Base-by-base conservation (phyloP, 2,797 vertebrate species). In the Vespertilio murinus region DNA sequence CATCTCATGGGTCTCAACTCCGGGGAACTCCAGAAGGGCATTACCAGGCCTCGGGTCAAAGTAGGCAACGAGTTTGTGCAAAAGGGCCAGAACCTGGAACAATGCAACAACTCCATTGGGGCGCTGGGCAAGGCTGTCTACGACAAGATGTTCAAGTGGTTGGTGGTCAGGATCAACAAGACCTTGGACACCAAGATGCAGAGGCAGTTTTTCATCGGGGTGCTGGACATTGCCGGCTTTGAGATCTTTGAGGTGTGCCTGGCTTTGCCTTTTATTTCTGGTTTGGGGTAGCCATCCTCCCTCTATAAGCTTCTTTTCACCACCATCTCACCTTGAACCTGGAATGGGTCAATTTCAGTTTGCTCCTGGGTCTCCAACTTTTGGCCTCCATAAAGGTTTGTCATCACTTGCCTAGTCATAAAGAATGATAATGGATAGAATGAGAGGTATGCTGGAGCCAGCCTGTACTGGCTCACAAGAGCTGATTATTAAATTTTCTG, bases 61-160 rank as follows among this genome's bases (percentile, higher is more conserved):
- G 98, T 97, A 59, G 97, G 97, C 94, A 98, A 98, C 1, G 98
- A 98, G 91, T 97, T 98, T 95, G 98, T 98, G 96, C 98, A 98
- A 95, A 98, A 98, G 95, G 96, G 88, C 7, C 98, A 98, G 95
- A 98, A 98, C 96, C 95, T 98, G 97, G 98, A 98, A 52, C 98
- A 98, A 75, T 98, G 98, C 40, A 82, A 98, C 40, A 98, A 97
- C 97, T 98, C 98, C 22, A 97, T 97, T 0, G 96, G 98, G 0
- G 98, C 98, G 6, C 97, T 98, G 94, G 98, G 96, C 38, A 98
- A 98, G 95, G 98, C 98, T 4, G 33, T 98, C 95, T 98, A 98
- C 0, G 98, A 98, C 97, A 97, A 98, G 83, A 98, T 98, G 98
- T 98, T 98, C 97, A 98, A 98, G 96, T 98, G 98, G 98, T 97